Evolutionary conservation across 2,888 invertebrate species (phyloP).

Genomic region (Marasmarcha lunaedactyla): DNA sequence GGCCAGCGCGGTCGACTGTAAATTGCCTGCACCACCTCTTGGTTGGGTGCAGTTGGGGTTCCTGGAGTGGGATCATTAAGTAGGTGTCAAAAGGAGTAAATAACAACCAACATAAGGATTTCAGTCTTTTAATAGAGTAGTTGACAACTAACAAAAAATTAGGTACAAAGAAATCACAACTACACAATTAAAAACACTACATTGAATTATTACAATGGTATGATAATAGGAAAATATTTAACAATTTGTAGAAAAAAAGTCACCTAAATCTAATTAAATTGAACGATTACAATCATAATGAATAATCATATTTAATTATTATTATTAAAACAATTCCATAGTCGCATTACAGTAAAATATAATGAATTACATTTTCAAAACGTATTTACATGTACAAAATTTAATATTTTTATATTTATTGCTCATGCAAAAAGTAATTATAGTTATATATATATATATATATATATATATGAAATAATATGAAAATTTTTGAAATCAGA

Average conservation of each 20-base stretch:
- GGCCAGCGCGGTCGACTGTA: no score
- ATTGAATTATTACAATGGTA: constrained; percentile 13
- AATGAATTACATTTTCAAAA: constrained; percentile 8
- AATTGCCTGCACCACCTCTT: no score
- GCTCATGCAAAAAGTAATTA: no score
- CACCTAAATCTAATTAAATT: constrained; percentile 4
- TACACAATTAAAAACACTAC: constrained; percentile 19
- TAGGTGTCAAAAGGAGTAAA: neutral
- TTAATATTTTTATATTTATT: neutral
- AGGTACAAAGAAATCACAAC: constrained; percentile 30
- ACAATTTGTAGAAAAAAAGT: neutral
- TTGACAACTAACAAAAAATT: constrained; percentile 42
- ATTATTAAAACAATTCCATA: constrained; percentile 17
- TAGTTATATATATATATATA: no score
- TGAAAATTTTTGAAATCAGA: no score
- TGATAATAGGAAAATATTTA: constrained; percentile 10
- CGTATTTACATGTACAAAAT: constrained; percentile 5
- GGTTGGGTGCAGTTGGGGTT: no score
- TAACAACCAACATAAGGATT: constrained; percentile 23
- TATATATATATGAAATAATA: no score
- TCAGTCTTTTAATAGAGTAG: constrained; percentile 67
- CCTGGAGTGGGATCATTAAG: no score
- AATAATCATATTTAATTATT: neutral
- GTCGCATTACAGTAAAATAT: constrained; percentile 12
- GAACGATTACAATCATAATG: constrained; percentile 5